Evolutionary conservation across 2,888 invertebrate genomes (phyloP), one percentile per base, ranked within the genome.

Genomic region (Drosophila neonasuta): DNA sequence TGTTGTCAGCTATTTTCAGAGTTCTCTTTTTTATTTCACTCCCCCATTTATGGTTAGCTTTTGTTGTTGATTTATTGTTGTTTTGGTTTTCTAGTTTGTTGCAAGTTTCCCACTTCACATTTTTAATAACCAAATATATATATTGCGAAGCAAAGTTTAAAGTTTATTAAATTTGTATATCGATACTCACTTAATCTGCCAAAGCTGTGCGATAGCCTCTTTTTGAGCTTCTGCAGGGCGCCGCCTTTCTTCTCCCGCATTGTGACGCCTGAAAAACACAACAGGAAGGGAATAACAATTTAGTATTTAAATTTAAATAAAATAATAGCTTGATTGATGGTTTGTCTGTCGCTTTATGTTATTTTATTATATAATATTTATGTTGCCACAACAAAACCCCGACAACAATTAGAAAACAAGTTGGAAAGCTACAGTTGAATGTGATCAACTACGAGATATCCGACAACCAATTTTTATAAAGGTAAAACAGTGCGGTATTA

Each of bases 191-290:
- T 97, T 92, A 98, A 94, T 94, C 97, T 94, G 91, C 97, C 97
- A 93, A 98, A 97, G 92, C 97, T 97, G 92, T 97, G 96, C 90
- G 97, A 97, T 90, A 98, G 94, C 91, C 97, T 94, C 93, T 97
- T 97, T 92, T 97, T 96, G 90, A 98, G 94, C 92, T 97, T 97
- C 92, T 98, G 97, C 91, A 97, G 93, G 83, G 97, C 96, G 88
- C 97, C 97, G 84, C 96, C 95, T 91, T 97, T 96, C 92, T 97
- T 97, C 92, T 97, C 96, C 91, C 97, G 94, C 96, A 97, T 96
- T 90, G 96, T 95, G 92, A 97, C 96, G 92, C 94, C 95, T 93
- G 93, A 82, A 91, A 92, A 86, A 92, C 82, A 83, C 66, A 86
- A 92, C 82, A 83, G 67, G 79, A 64, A 77, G 65, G 79, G 49